These are phyloP conservation scores for Balanococcus diminutus DNA, from an alignment of 2,888 invertebrate genomes.

Conservation along the genomic window DNA sequence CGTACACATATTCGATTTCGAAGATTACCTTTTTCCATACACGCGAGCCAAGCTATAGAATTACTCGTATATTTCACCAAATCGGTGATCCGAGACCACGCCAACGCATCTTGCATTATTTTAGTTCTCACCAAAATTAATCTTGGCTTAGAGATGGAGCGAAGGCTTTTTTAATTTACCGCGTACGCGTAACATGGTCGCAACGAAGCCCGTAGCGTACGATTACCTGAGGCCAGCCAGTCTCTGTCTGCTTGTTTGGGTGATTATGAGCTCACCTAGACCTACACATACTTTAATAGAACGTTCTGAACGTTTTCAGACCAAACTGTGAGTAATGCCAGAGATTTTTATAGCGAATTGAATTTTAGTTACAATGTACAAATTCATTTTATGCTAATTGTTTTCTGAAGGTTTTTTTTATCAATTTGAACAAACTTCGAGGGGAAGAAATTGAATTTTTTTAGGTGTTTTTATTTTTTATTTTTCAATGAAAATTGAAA, in stretches of 20 bases:
- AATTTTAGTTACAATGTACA: too few species aligned
- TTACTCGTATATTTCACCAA: not conserved
- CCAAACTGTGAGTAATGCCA: not conserved
- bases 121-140: constrained; percentile 21
- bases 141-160: not conserved
- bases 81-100: constrained; percentile 6
- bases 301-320: not conserved
- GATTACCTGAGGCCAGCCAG: not conserved
- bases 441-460: too few species aligned
- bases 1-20: not conserved
- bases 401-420: too few species aligned
- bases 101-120: constrained; percentile 13
- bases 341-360: too few species aligned
- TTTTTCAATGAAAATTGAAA: too few species aligned
- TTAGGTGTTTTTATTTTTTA: too few species aligned
- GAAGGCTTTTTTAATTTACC: constrained; percentile 10
- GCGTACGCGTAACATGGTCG: not conserved
- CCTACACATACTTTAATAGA: not conserved
- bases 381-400: too few species aligned
- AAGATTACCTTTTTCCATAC: not conserved
- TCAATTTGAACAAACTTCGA: too few species aligned
- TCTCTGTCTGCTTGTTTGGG: not conserved
- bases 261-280: not conserved
- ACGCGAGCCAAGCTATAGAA: not conserved
- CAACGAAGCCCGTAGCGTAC: not conserved